Conservation (phyloP, 2,888 invertebrate species). For the Merodon equestris region DNA sequence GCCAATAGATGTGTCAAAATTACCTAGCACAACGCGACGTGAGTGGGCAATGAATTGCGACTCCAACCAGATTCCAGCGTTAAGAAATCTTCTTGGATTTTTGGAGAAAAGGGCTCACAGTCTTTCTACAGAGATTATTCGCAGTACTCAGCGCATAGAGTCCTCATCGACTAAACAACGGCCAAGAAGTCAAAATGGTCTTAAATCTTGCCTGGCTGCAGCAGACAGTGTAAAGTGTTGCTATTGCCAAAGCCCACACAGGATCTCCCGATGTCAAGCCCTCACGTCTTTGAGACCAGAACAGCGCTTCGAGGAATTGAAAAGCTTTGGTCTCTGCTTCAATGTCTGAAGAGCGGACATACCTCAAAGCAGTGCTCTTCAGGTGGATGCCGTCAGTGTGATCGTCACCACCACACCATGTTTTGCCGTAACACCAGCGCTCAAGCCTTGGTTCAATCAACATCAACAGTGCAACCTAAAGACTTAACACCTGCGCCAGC, state of each 20-base stretch:
- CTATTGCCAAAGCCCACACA: constrained; percentile 32
- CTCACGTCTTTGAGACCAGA: constrained; percentile 7
- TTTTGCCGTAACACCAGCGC: no score
- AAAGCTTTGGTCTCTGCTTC: constrained; percentile 14
- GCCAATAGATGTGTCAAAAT: not conserved
- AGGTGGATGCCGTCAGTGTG: not conserved
- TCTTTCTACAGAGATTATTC: constrained; percentile 16
- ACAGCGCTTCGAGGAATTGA: constrained; percentile 27
- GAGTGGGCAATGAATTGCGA: constrained; percentile 39
- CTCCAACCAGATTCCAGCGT: constrained; percentile 11
- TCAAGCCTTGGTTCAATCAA: no score
- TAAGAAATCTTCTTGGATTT: not conserved
- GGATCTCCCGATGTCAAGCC: constrained; percentile 9
- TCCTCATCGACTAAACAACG: no score
- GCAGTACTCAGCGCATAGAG: no score
- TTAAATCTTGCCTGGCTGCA: constrained; percentile 11
- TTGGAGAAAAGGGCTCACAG: constrained; percentile 18
- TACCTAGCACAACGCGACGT: no score
- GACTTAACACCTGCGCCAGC: constrained; percentile 1
- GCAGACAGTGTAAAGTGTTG: not conserved
- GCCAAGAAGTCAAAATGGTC: not conserved
- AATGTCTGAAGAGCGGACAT: constrained; percentile 33
- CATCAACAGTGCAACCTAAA: not conserved
- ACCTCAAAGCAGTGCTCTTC: constrained; percentile 25
- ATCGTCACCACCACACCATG: no score